phyloP scores from a whole-genome alignment of 1,140 invertebrate species.

The Zaprionus capensis region DNA sequence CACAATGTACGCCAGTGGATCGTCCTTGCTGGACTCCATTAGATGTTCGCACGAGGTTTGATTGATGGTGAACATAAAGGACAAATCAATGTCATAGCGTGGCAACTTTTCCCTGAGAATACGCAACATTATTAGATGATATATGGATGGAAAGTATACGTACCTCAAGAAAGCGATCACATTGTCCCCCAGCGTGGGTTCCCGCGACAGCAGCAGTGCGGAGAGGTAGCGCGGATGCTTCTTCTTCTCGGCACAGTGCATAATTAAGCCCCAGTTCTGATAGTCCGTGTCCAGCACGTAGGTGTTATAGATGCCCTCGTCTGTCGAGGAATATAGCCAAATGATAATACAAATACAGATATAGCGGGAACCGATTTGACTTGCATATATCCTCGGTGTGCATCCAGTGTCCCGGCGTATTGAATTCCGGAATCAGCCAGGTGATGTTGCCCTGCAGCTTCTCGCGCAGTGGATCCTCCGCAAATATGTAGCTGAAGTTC shows the following conservation, averaged over 20 bases:
- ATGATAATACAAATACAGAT: neutral
- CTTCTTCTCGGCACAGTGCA: conserved; percentile 93
- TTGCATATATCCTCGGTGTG: conserved; percentile 93
- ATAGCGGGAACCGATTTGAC: conserved; percentile 47
- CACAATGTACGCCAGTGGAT: conserved; percentile 77
- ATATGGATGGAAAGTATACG: neutral
- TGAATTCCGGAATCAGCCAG: conserved; percentile 90
- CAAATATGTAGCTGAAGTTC: conserved; percentile 94
- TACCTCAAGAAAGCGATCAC: conserved; percentile 85
- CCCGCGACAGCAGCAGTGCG: conserved; percentile 91
- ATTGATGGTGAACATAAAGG: conserved; percentile 92
- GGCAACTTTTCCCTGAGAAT: conserved; percentile 86
- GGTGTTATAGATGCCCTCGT: conserved; percentile 95
- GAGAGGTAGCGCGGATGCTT: conserved; percentile 92
- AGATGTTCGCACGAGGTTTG: conserved; percentile 85
- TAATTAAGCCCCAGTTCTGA: conserved; percentile 90
- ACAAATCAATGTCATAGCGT: conserved; percentile 91
- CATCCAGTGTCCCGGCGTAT: conserved; percentile 91
- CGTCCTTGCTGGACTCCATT: conserved; percentile 79
- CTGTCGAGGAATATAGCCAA: conserved; percentile 84
- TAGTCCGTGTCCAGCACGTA: conserved; percentile 94
- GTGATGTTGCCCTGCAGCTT: conserved; percentile 92
- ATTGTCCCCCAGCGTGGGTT: conserved; percentile 86
- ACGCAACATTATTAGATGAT: conserved; percentile 1
- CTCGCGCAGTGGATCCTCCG: conserved; percentile 92